These are phyloP conservation scores for Scaptomyza graminum DNA, from an alignment of 1,140 invertebrate genomes.

Conservation along the genomic window DNA sequence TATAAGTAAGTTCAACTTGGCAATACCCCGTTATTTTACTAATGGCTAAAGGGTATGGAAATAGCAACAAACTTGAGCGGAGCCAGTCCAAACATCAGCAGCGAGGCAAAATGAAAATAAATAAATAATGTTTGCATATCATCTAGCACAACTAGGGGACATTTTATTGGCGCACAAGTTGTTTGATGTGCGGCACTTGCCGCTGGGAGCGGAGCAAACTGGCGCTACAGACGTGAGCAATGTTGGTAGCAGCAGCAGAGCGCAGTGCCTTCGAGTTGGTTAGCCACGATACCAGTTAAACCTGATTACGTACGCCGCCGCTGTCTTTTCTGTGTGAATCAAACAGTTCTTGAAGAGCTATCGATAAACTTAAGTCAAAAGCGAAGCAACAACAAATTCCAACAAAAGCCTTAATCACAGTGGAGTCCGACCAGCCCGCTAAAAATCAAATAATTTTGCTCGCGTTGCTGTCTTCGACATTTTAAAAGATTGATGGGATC, in stretches of 20 bases:
- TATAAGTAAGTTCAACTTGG: too few relatives aligned
- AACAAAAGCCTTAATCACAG: conserved; percentile 59
- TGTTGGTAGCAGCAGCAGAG: conserved; percentile 25
- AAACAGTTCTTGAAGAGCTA: conserved; percentile 69
- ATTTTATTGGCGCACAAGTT: conserved; percentile 79
- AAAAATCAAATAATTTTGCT: conserved; percentile 44
- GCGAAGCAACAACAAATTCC: conserved; percentile 55
- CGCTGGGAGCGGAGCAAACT: conserved; percentile 49
- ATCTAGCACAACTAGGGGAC: conserved; percentile 70
- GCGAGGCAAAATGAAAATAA: conserved; percentile 69
- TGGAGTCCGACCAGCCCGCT: background rate
- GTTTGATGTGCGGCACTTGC: conserved; percentile 72
- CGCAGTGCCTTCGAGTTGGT: conserved; percentile 49
- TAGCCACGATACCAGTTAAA: conserved; percentile 68
- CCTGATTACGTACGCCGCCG: conserved; percentile 63
- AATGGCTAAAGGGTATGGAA: conserved; percentile 5
- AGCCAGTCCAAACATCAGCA: conserved; percentile 75
- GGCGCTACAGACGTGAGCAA: conserved; percentile 44
- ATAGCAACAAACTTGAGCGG: conserved; percentile 64
- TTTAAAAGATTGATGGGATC: too few relatives aligned
- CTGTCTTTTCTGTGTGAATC: conserved; percentile 37
- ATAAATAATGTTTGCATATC: conserved; percentile 83
- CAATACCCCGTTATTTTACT: background rate
- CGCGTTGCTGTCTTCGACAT: too few relatives aligned
- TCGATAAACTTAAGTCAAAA: conserved; percentile 51